Percentiles rank a stretch among this genome's conserved stretches.
These are phyloP conservation scores for Acleris emargana DNA, from an alignment of 2,888 invertebrate genomes.

Conservation along the genomic window DNA sequence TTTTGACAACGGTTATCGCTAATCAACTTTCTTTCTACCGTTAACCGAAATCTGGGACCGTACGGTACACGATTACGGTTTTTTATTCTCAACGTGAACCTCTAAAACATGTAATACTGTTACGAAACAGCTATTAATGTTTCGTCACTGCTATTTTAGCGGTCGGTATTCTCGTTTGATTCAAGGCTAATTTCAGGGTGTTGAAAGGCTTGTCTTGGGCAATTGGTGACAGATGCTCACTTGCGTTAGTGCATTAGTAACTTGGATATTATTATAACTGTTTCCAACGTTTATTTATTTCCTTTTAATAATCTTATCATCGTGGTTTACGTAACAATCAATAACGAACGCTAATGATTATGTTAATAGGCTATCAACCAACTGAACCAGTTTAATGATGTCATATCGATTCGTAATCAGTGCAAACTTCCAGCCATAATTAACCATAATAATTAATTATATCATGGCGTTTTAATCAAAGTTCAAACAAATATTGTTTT, in stretches of 20 bases:
- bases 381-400: conserved; percentile 21
- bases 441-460: conserved; percentile 4
- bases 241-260: neutral
- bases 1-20: conserved; percentile 73
- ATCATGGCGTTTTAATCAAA: conserved; percentile 12
- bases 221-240: conserved; percentile 4
- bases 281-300: neutral
- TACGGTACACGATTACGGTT: conserved; percentile 75
- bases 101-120: conserved; percentile 77
- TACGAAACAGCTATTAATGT: conserved; percentile 73
- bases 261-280: neutral
- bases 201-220: conserved; percentile 27
- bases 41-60: conserved; percentile 77
- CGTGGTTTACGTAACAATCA: conserved; percentile 8
- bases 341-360: neutral
- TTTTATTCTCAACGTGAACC: conserved; percentile 67
- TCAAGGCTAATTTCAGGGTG: conserved; percentile 58
- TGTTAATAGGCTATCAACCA: conserved; percentile 14
- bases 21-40: conserved; percentile 77
- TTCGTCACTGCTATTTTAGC: conserved; percentile 64
- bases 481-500: neutral
- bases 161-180: conserved; percentile 47
- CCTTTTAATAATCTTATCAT: conserved; percentile 21
- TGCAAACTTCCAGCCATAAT: conserved; percentile 5
- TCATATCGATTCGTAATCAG: conserved; percentile 28